phyloP scores from a whole-genome alignment of 1,140 invertebrate species.

The Pseudomyrmex concolor region DNA sequence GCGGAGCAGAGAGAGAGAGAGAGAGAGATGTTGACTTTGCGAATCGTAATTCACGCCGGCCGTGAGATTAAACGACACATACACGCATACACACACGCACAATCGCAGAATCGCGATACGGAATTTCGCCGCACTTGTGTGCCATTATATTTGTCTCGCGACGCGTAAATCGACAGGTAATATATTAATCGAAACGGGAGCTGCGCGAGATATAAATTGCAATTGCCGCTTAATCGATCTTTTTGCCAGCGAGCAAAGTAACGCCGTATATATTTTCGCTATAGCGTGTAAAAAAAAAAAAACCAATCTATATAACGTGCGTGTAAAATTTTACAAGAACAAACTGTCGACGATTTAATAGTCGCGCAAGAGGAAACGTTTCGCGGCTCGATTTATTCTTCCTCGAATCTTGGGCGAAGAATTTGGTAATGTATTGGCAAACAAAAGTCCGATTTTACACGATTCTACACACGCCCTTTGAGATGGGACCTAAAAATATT shows the following conservation, averaged over 20 bases:
- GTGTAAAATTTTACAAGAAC: too few species aligned
- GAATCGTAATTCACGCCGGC: constrained; percentile 25
- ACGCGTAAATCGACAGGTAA: constrained; percentile 28
- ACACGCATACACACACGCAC: background rate
- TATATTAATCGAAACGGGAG: background rate
- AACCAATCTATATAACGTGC: background rate
- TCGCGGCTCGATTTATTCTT: too few species aligned
- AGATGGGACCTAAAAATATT: background rate
- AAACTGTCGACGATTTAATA: too few species aligned
- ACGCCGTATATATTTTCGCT: too few species aligned
- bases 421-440: too few species aligned
- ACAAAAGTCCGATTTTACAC: too few species aligned
- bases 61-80: constrained; percentile 38
- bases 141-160: constrained; percentile 46
- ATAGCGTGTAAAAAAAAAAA: background rate
- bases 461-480: background rate
- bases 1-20: background rate
- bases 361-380: background rate
- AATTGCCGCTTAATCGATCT: background rate
- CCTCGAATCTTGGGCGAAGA: too few species aligned
- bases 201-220: background rate
- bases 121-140: constrained; percentile 20
- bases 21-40: constrained; percentile 52
- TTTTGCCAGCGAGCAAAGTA: background rate
- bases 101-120: constrained; percentile 26